Evolutionary conservation across 2,888 invertebrate genomes (phyloP), one percentile per base, ranked within the genome.

Genomic region (Pegoplata infirma): DNA sequence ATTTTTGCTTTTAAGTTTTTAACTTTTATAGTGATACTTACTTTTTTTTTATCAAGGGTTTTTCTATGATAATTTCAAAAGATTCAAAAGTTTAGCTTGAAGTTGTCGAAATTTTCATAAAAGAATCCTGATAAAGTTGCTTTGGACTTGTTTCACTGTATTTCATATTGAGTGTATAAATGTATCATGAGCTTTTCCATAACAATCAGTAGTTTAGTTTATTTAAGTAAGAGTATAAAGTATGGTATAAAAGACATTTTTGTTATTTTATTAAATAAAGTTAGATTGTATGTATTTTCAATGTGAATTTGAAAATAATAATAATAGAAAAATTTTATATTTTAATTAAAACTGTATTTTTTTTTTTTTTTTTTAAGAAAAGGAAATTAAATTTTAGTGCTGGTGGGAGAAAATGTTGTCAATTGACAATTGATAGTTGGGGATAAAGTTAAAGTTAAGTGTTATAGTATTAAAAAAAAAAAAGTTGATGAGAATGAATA

Each of bases 131-230:
- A n/a, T n/a, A n/a, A n/a, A n/a, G n/a, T n/a, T n/a, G n/a, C n/a
- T n/a, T n/a, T n/a, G n/a, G n/a, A n/a, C n/a, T n/a, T n/a, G n/a
- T n/a, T n/a, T n/a, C n/a, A n/a, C n/a, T n/a, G n/a, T n/a, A n/a
- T n/a, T n/a, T n/a, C n/a, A n/a, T n/a, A n/a, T n/a, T n/a, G n/a
- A n/a, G n/a, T n/a, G n/a, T 25, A 25, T 25, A 25, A 5, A 4
- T n/a, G 19, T 32, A 17, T 32, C 16, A 56, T 36, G n/a, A 36
- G 56, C 19, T 36, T 19, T 36, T 7, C 56, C 19, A 56, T 56
- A 56, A 16, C 56, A 56, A 56, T 56, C 56, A 36, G 36, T 56
- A n/a, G 56, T 56, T 32, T 16, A 16, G 53, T 28, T 14, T 28
- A 14, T 16, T 32, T n/a, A n/a, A 40, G n/a, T n/a, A 40, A n/a